Percentiles rank a stretch among this genome's conserved stretches.
phyloP scores from a whole-genome alignment of 2,888 invertebrate species.

The Xylota segnis region DNA sequence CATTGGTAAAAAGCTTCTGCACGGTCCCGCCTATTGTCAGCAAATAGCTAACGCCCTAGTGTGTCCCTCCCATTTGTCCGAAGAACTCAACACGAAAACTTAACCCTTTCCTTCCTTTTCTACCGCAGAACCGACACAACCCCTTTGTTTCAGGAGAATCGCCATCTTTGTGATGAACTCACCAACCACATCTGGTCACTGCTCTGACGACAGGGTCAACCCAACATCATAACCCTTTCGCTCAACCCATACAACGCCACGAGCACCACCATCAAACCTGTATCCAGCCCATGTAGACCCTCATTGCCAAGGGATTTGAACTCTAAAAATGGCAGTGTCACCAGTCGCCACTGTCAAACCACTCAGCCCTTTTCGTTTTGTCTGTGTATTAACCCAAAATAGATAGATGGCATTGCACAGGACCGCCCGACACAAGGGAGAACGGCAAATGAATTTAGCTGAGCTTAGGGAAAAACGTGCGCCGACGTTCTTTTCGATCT shows the following conservation, averaged over 20 bases:
- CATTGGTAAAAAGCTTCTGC: no score
- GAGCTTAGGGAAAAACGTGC: conserved; percentile 69
- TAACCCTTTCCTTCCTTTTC: background rate
- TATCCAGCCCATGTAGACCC: background rate
- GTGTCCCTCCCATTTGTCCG: no score
- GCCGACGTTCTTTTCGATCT: conserved; percentile 46
- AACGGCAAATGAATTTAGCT: conserved; percentile 66
- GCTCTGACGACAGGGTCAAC: background rate
- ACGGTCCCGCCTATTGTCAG: no score
- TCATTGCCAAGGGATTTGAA: conserved; percentile 15
- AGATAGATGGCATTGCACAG: conserved; percentile 59
- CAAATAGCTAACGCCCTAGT: no score
- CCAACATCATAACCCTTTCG: conserved; percentile 44
- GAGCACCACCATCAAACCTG: conserved; percentile 2
- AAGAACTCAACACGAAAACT: background rate
- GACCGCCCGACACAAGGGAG: conserved; percentile 33
- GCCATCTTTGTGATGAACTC: conserved; percentile 22
- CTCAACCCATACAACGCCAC: conserved; percentile 7
- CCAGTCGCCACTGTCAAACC: conserved; percentile 30
- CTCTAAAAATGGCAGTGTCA: conserved; percentile 39
- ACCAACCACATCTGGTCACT: conserved; percentile 34
- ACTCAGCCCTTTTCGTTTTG: conserved; percentile 28
- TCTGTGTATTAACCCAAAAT: conserved; percentile 25
- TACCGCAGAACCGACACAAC: background rate
- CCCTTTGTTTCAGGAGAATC: conserved; percentile 12